A percentile compares a stretch with the other conserved stretches of the same genome.
Conservation (phyloP, 2,888 invertebrate genomes). For the Portevinia maculata region DNA sequence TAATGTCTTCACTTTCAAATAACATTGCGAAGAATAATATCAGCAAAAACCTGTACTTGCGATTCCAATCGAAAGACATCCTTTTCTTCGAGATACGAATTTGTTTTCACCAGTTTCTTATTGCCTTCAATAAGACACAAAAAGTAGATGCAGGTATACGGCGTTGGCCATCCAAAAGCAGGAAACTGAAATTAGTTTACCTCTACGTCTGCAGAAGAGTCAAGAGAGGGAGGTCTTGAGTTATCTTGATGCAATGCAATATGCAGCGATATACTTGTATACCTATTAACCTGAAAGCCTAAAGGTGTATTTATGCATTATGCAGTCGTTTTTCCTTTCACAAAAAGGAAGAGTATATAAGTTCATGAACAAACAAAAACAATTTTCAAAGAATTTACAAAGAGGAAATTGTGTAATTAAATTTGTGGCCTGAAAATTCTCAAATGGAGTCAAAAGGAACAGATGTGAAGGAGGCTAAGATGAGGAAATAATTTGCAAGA, state of each 20-base stretch:
- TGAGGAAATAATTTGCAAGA: constrained; percentile 14
- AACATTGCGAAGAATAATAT: not conserved
- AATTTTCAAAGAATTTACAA: constrained; percentile 1
- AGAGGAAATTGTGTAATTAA: constrained; percentile 45
- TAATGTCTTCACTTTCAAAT: constrained; percentile 9
- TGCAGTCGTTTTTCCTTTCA: constrained; percentile 50
- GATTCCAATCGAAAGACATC: not conserved
- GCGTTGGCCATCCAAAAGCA: constrained; percentile 6
- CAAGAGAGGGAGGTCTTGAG: not conserved
- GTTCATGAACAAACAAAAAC: constrained; percentile 19
- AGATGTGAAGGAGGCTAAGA: not conserved
- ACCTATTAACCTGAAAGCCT: constrained; percentile 65
- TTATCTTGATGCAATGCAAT: constrained; percentile 6
- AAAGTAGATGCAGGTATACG: not conserved
- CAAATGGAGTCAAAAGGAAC: constrained; percentile 22
- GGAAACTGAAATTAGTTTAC: constrained; percentile 40
- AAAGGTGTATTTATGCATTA: constrained; percentile 46
- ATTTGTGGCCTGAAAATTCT: constrained; percentile 46
- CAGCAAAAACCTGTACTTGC: not conserved
- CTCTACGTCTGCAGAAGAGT: constrained; percentile 8
- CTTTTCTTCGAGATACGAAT: not conserved
- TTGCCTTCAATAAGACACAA: not conserved
- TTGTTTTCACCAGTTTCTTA: not conserved
- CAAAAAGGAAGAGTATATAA: constrained; percentile 52
- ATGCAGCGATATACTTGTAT: constrained; percentile 10